phyloP scores from a whole-genome alignment of 2,113 vertebrate species.

The Lampris megalopsis region DNA sequence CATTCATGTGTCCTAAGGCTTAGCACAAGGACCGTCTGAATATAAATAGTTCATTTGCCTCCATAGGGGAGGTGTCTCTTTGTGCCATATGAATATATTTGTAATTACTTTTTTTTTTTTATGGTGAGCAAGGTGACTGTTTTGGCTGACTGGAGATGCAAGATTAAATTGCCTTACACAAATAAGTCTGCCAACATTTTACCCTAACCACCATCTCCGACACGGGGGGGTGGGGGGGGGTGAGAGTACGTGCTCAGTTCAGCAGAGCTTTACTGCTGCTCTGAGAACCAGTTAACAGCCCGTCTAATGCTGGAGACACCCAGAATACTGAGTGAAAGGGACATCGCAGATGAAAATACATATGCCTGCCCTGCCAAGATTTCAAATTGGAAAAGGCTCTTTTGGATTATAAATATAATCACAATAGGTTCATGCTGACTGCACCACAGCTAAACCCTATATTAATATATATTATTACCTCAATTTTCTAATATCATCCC shows the following conservation, averaged over 20 bases:
- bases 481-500: constrained; percentile 18
- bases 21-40: constrained; percentile 61
- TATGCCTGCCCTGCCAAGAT: constrained; percentile 18
- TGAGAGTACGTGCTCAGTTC: neutral
- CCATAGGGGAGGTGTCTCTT: constrained; percentile 31
- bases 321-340: constrained; percentile 28
- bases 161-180: constrained; percentile 60
- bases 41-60: constrained; percentile 75
- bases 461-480: neutral
- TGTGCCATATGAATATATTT: constrained; percentile 58
- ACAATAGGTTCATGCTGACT: constrained; percentile 26
- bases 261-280: constrained; percentile 9
- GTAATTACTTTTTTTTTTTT: constrained; percentile 50
- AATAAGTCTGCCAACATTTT: constrained; percentile 47
- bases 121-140: constrained; percentile 43
- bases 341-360: constrained; percentile 26
- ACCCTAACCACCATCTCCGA: constrained; percentile 29
- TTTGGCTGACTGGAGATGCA: constrained; percentile 61
- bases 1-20: constrained; percentile 67
- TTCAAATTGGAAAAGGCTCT: constrained; percentile 21
- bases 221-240: constrained; percentile 15
- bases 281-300: constrained; percentile 27
- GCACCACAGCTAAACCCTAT: constrained; percentile 12
- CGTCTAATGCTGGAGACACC: constrained; percentile 21
- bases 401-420: constrained; percentile 46